A percentile compares a stretch with the other conserved stretches of the same genome.
Conservation (phyloP, 2,797 vertebrate species). For the Chelon labrosus region DNA sequence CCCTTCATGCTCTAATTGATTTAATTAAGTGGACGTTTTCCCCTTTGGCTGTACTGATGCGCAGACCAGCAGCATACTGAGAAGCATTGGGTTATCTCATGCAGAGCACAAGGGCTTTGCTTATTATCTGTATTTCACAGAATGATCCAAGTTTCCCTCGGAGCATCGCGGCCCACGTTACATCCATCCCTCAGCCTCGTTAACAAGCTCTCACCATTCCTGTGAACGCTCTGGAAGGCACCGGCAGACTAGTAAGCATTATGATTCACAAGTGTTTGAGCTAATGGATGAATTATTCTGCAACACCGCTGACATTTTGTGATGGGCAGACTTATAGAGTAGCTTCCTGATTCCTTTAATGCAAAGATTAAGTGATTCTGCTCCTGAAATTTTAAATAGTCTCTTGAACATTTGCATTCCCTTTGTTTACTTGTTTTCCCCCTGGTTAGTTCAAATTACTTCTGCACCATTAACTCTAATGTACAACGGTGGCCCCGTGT, state of each 20-base stretch:
- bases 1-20: conserved; percentile 80
- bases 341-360: not conserved
- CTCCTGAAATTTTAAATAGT: not conserved
- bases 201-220: conserved; percentile 44
- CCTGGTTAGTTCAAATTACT: conserved; percentile 5
- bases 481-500: conserved; percentile 8
- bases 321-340: not conserved
- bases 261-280: conserved; percentile 31
- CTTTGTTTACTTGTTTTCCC: not conserved
- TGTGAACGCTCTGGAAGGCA: conserved; percentile 18
- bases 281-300: not conserved
- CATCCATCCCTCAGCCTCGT: conserved; percentile 50
- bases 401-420: not conserved
- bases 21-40: conserved; percentile 73
- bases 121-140: conserved; percentile 66
- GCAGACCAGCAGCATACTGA: conserved; percentile 45
- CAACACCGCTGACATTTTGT: not conserved
- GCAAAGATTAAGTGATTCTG: conserved; percentile 1
- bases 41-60: conserved; percentile 62
- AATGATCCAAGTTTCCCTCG: conserved; percentile 57
- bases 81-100: conserved; percentile 59
- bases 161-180: conserved; percentile 52
- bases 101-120: conserved; percentile 49
- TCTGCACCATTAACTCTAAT: conserved; percentile 2
- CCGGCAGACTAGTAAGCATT: conserved; percentile 36